Conservation (phyloP, 2,888 invertebrate genomes). For the Eupithecia pulchellata region DNA sequence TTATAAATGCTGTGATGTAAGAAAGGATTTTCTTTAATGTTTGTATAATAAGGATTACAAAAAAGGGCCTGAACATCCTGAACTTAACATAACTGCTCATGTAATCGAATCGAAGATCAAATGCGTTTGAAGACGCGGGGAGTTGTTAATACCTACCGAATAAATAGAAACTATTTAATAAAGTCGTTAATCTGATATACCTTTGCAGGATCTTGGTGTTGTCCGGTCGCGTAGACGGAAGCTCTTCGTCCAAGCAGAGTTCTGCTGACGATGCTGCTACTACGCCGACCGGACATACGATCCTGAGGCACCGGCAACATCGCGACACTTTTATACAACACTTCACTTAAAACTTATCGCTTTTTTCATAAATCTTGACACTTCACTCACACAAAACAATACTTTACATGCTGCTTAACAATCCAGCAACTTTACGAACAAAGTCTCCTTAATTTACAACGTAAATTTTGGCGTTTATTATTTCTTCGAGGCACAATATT, state of each 20-base stretch:
- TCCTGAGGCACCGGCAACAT: slow-evolving; percentile 85
- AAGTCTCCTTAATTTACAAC: slow-evolving; percentile 37
- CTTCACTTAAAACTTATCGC: slow-evolving; percentile 19
- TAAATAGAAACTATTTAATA: no score
- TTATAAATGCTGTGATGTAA: no score
- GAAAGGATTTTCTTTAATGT: no score
- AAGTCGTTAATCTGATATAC: slow-evolving; percentile 58
- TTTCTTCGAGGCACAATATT: slow-evolving; percentile 54
- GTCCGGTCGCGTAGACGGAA: slow-evolving; percentile 87
- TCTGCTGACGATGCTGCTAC: slow-evolving; percentile 88
- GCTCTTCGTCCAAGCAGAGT: slow-evolving; percentile 87
- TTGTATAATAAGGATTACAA: no score
- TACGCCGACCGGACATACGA: slow-evolving; percentile 86
- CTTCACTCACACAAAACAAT: background rate
- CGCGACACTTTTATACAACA: slow-evolving; percentile 37
- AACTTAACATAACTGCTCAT: no score
- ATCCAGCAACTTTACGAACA: slow-evolving; percentile 36
- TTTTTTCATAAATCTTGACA: slow-evolving; percentile 21
- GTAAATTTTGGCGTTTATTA: slow-evolving; percentile 46
- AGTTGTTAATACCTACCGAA: no score
- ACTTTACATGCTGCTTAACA: slow-evolving; percentile 14
- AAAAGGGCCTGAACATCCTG: no score
- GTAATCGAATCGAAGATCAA: no score
- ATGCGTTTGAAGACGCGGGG: no score
- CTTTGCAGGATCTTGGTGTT: slow-evolving; percentile 88